Evolutionary conservation across 1,140 invertebrate species (phyloP), one percentile per base, ranked within the genome.

Genomic region (Drosophila suzukii): DNA sequence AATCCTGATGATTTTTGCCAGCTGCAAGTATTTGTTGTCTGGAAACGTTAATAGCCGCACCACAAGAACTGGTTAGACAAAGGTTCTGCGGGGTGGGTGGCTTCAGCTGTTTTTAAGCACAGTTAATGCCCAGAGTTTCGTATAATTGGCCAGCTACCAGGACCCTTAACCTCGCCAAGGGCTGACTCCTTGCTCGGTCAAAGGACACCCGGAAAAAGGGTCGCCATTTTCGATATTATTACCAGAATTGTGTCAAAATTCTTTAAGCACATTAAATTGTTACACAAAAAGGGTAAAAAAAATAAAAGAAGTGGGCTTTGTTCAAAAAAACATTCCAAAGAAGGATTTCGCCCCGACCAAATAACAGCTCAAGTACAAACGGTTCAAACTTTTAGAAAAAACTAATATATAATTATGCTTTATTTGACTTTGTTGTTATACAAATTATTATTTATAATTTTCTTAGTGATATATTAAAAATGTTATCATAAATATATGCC

Each of bases 231-330:
- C 60, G 63, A 78, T 77, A 67, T 72, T 60, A 78, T 82, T 78
- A 51, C 72, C 62, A 49, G 58, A 84, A 85, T 81, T 78, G 78
- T 86, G 82, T 81, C 53, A 70, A 72, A 88, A 88, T 82, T 68
- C 83, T 60, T 86, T 68, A 82, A 88, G 67, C 70, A 49, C 57
- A 88, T 76, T 68, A 63, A 88, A 82, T 79, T 70, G 65, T 59
- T 61, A 46, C 12, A 30, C 54, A 49, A 68, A 75, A 59, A 15
- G 54, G 44, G 58, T 13, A 36, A 6, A 12, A 43, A 54, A 38
- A n/a, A 44, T 5, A 38, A 62, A 56, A 43, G 57, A 30, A 32
- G 20, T 20, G n/a, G 27, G 20, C 34, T 39, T 32, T 39, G 34
- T 57, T 61, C n/a, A 46, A 43, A 27, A n/a, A 47, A 49, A 71